These are phyloP conservation scores for Stomatorhinus walkeri DNA, from an alignment of 2,797 vertebrate genomes.

Conservation along the genomic window DNA sequence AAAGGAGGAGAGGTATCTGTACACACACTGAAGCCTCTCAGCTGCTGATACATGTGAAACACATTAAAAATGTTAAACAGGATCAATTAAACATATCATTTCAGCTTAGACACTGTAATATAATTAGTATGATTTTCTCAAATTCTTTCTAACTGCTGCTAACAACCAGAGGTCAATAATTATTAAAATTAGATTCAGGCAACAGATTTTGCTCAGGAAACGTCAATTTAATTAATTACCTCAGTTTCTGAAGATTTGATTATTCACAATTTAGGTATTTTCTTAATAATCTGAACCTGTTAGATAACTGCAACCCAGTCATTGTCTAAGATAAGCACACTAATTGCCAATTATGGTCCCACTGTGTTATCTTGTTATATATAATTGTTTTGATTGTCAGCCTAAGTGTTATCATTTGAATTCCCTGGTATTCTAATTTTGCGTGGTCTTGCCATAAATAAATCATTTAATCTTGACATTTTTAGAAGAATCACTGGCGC, in stretches of 20 bases:
- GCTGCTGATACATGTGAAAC: not conserved
- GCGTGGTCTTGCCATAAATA: constrained; percentile 6
- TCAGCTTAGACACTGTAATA: not conserved
- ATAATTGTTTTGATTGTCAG: constrained; percentile 14
- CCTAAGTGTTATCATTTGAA: not conserved
- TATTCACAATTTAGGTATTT: not conserved
- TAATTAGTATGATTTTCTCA: not conserved
- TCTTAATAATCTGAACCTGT: not conserved
- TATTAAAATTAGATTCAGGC: not conserved
- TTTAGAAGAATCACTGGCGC: not conserved
- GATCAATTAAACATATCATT: not conserved
- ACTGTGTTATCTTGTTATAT: constrained; percentile 9
- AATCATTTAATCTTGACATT: constrained; percentile 6
- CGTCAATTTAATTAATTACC: constrained; percentile 9
- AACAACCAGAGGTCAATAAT: constrained; percentile 7
- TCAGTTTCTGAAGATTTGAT: not conserved
- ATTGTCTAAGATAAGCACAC: constrained; percentile 9
- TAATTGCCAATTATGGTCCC: constrained; percentile 13
- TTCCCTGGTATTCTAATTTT: not conserved
- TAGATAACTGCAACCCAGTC: not conserved
- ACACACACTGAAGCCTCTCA: not conserved
- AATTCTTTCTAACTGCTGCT: not conserved
- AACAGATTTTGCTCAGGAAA: not conserved
- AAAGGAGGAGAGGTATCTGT: not conserved
- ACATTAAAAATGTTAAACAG: not conserved